Conservation (phyloP, 2,113 vertebrate genomes). For the Promerops cafer region DNA sequence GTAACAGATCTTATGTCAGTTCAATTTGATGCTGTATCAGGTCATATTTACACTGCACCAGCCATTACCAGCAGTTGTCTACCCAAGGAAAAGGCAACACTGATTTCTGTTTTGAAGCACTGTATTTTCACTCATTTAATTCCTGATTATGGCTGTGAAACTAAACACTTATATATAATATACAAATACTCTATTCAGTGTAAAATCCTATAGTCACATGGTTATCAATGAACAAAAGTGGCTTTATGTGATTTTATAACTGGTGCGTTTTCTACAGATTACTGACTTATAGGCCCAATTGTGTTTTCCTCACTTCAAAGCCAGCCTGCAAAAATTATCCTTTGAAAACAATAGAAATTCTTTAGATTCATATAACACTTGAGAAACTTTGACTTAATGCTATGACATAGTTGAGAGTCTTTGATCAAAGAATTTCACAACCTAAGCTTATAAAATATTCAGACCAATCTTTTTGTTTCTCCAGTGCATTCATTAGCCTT, state of each 20-base stretch:
- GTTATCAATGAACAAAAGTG: not conserved
- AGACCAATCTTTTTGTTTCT: not conserved
- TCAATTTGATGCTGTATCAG: not conserved
- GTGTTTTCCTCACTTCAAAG: conserved; percentile 41
- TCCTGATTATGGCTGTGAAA: not conserved
- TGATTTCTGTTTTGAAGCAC: not conserved
- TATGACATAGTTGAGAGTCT: not conserved
- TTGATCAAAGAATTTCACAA: conserved; percentile 42
- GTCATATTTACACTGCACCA: not conserved
- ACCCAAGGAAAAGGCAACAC: not conserved
- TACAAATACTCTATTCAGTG: not conserved
- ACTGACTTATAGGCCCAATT: not conserved
- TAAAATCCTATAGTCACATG: not conserved
- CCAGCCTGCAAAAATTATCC: not conserved
- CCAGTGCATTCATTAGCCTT: not conserved
- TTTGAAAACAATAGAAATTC: conserved; percentile 54
- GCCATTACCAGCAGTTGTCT: not conserved
- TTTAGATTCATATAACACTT: not conserved
- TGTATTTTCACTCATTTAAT: not conserved
- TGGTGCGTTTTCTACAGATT: conserved; percentile 10
- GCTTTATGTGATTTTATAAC: conserved; percentile 1
- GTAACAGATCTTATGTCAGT: not conserved
- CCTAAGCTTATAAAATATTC: conserved; percentile 7
- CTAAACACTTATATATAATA: not conserved
- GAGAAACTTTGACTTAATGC: conserved; percentile 19